Evolutionary conservation across 1,140 invertebrate genomes (phyloP).

Genomic region (Bombus sibiricus): DNA sequence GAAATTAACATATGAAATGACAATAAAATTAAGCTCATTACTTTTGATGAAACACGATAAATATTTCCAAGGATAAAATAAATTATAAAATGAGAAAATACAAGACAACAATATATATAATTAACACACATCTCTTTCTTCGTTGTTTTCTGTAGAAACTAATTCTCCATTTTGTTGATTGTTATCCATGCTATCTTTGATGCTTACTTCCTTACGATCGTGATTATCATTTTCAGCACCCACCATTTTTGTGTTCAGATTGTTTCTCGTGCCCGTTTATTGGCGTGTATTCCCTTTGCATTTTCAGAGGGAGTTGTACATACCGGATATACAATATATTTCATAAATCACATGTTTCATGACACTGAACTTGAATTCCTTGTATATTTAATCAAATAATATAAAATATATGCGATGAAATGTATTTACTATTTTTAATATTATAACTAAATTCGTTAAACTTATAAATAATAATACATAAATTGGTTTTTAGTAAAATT

Average conservation of each 20-base stretch:
- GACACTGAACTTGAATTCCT: conserved; percentile 5
- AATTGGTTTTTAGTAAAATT: not conserved
- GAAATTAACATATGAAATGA: not conserved
- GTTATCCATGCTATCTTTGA: conserved; percentile 62
- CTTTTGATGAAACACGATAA: conserved; percentile 9
- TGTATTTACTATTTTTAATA: not conserved
- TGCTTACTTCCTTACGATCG: conserved; percentile 53
- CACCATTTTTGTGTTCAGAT: conserved; percentile 60
- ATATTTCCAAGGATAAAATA: not conserved
- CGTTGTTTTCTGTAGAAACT: conserved; percentile 61
- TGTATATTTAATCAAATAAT: not conserved
- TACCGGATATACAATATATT: conserved; percentile 36
- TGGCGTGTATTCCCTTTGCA: not conserved
- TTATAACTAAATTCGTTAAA: not conserved
- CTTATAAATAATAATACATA: not conserved
- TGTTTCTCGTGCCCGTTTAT: conserved; percentile 3
- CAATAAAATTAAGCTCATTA: conserved; percentile 6
- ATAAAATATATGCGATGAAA: not conserved
- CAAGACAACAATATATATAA: not conserved
- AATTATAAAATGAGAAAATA: conserved; percentile 16
- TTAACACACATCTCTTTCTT: conserved; percentile 69
- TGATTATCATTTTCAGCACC: conserved; percentile 54
- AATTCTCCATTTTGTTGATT: conserved; percentile 68
- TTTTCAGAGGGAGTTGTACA: conserved; percentile 37
- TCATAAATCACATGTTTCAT: conserved; percentile 4